These are phyloP conservation scores for Siniperca knerii DNA, from an alignment of 2,113 vertebrate genomes.

Conservation along the genomic window DNA sequence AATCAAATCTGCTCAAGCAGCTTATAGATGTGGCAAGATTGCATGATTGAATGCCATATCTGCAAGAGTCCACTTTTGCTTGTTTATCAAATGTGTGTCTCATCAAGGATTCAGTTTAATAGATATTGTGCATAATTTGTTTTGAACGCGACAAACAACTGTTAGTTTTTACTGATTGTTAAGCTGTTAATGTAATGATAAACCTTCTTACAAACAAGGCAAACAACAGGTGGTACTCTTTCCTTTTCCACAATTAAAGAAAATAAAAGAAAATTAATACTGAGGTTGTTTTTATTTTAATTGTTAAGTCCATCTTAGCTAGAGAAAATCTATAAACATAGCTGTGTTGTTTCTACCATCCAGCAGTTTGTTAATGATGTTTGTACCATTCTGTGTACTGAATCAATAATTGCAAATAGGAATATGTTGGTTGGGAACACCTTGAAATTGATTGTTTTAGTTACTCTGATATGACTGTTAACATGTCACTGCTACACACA, in stretches of 20 bases:
- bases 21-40: slow-evolving; percentile 75
- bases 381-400: slow-evolving; percentile 25
- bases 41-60: slow-evolving; percentile 51
- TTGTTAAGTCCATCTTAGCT: slow-evolving; percentile 34
- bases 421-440: slow-evolving; percentile 51
- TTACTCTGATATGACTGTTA: slow-evolving; percentile 69
- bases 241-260: slow-evolving; percentile 16
- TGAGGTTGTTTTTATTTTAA: slow-evolving; percentile 31
- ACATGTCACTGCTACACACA: slow-evolving; percentile 70
- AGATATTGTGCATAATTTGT: slow-evolving; percentile 34
- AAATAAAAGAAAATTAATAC: slow-evolving; percentile 6
- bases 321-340: slow-evolving; percentile 47
- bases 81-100: slow-evolving; percentile 49
- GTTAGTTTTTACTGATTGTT: slow-evolving; percentile 39
- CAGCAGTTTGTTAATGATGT: slow-evolving; percentile 48
- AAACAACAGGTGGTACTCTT: slow-evolving; percentile 55
- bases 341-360: slow-evolving; percentile 31
- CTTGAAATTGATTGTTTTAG: slow-evolving; percentile 73
- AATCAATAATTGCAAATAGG: slow-evolving; percentile 55
- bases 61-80: slow-evolving; percentile 52
- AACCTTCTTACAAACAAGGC: slow-evolving; percentile 17
- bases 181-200: slow-evolving; percentile 27
- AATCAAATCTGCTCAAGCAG: slow-evolving; percentile 76
- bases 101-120: slow-evolving; percentile 38
- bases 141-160: slow-evolving; percentile 37